Evolutionary conservation across 2,113 vertebrate species (phyloP), one percentile per base, ranked within the genome.

Genomic region (Trachemys scripta): DNA sequence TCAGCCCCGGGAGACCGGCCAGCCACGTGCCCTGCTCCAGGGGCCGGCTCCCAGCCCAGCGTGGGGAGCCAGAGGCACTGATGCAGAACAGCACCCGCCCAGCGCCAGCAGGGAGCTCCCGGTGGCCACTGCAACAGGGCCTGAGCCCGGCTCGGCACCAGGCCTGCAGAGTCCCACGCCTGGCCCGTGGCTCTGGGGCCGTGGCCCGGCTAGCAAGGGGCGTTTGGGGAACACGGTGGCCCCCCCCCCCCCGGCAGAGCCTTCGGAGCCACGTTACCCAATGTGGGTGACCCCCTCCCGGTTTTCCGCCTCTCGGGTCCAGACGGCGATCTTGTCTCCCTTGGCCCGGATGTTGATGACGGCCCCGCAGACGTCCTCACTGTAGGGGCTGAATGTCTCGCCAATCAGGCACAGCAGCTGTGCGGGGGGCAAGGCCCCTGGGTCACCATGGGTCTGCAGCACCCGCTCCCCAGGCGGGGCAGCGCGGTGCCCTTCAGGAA

Each of bases 261-360:
- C 17, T 0, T 2, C 0, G 10, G 49, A 53, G 25, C 22, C n/a
- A 19, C 35, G 50, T 97, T 98, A 99, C 99, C 99, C 99, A 0
- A 99, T 99, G 88, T 98, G 96, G 25, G 98, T 98, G 78, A 99
- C 99, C 0, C 98, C 98, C 5, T 97, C 97, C 19, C 93, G 96
- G 95, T 99, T 98, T 97, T 99, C 99, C 0, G 98, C 98, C 85
- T 99, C 98, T 6, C 97, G 96, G 3, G 99, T 99, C 99, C 99
- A 99, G 93, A 99, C 88, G 1, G 99, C 99, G 0, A 99, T 99
- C 97, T 99, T 99, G 97, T 99, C 99, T 16, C 98, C 98, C 95
- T 99, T 99, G 91, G 98, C 91, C 0, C 99, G 98, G 84, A 99
- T 98, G 83, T 99, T 99, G 91, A 99, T 97, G 53, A 99, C 99